These are phyloP conservation scores for Diabrotica balteata DNA, from an alignment of 2,888 invertebrate genomes.

Conservation along the genomic window DNA sequence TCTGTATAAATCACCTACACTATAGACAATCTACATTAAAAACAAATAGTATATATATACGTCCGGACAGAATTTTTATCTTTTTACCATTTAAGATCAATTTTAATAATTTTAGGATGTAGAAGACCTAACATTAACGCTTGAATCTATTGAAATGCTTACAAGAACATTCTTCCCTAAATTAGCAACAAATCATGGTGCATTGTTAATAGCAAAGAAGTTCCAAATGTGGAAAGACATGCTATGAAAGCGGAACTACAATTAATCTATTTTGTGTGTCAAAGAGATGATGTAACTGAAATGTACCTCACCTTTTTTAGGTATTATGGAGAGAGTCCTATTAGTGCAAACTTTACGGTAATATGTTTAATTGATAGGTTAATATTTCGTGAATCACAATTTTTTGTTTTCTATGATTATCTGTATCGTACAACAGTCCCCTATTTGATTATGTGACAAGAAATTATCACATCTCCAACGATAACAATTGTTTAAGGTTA, in stretches of 20 bases:
- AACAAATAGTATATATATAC: too few species aligned
- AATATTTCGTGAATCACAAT: background rate
- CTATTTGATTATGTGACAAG: constrained; percentile 67
- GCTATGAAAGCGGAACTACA: constrained; percentile 65
- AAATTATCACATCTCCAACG: constrained; percentile 62
- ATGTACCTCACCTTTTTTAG: constrained; percentile 66
- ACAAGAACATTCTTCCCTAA: constrained; percentile 65
- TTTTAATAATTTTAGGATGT: constrained; percentile 62
- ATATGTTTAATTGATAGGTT: background rate
- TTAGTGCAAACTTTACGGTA: constrained; percentile 67
- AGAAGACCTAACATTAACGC: constrained; percentile 65
- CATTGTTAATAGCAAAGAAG: constrained; percentile 55
- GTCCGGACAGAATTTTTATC: too few species aligned
- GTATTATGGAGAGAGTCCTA: constrained; percentile 66
- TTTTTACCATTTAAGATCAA: too few species aligned
- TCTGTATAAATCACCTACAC: too few species aligned
- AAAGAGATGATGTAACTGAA: constrained; percentile 64
- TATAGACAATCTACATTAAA: too few species aligned
- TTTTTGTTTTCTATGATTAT: constrained; percentile 63
- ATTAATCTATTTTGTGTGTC: constrained; percentile 65
- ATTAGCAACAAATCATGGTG: constrained; percentile 56
- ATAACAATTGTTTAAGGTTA: too few species aligned
- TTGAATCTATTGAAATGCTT: constrained; percentile 64
- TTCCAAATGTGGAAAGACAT: constrained; percentile 64
- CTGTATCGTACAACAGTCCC: constrained; percentile 69